Conservation (phyloP, 1,140 invertebrate species). For the Brachionus rotundiformis region DNA sequence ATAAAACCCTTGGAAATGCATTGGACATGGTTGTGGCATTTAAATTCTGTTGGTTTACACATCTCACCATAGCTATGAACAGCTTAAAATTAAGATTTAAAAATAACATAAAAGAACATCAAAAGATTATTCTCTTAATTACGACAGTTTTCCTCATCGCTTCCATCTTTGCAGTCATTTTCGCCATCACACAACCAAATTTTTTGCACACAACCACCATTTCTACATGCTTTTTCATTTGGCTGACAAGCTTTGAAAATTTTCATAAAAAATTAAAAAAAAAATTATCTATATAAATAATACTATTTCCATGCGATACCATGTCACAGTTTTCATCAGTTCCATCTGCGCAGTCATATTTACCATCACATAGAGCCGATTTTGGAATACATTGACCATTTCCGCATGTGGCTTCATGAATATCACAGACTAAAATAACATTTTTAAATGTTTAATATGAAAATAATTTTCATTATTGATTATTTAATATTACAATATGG, state of each 20-base stretch:
- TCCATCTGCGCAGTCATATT: constrained; percentile 79
- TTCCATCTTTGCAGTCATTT: constrained; percentile 87
- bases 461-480: no score
- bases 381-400: constrained; percentile 52
- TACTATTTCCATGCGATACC: neutral
- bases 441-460: no score
- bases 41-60: constrained; percentile 79
- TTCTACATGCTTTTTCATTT: constrained; percentile 39
- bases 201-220: constrained; percentile 75
- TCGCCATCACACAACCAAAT: constrained; percentile 88
- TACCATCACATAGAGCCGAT: constrained; percentile 72
- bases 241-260: constrained; percentile 10
- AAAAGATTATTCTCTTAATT: constrained; percentile 6
- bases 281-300: neutral
- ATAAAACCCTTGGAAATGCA: constrained; percentile 91
- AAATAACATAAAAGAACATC: neutral
- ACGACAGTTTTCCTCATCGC: constrained; percentile 63
- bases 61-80: constrained; percentile 66
- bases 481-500: no score
- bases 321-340: constrained; percentile 84
- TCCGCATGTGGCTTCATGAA: constrained; percentile 46
- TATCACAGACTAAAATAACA: neutral
- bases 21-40: constrained; percentile 72
- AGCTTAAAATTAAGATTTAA: constrained; percentile 10
- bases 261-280: neutral